Base-by-base conservation (phyloP, 2,113 vertebrate genomes). In the Platichthys flesus region DNA sequence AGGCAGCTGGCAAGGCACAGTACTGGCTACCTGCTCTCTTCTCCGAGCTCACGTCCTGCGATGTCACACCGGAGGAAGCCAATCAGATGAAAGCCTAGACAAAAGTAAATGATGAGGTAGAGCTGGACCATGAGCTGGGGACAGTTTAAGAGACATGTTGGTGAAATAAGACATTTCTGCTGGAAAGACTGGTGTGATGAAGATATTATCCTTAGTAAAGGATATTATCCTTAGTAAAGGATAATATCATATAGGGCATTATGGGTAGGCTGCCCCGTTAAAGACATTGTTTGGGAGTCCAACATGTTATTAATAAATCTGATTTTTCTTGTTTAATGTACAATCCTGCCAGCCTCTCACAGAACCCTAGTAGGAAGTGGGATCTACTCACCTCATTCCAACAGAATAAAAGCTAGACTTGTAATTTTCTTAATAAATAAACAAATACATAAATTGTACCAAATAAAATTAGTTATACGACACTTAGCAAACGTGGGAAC, bases 21-120 rank as follows among this genome's bases (percentile, higher is more conserved):
- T 99, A 97, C 89, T 99, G 98, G 98, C 93, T 99, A 54, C 98
- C 98, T 0, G 98, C 97, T 18, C 97, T 99, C 71, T 99, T 98
- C 83, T 94, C 96, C 0, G 98, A 99, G 85, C 91, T 98, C 14
- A 94, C 94, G 55, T 96, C 95, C 26, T 95, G 95, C 67, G 96
- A 97, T n/a, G 93, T 97, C 68, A 95, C 94, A 1, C 96, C 96
- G 0, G 97, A 98, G 68, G 97, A 98, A 86, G 96, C 95, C 88
- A 95, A 92, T 88, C 96, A 96, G 87, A 96, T 96, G 64, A 93
- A 95, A 3, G 96, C 96, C 10, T 98, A 89, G 15, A 45, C 26
- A 51, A 49, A 28, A 18, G 14, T 18, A 3, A 56, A 2, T 12
- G 9, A 18, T 9, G n/a, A 20, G 2, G 16, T 14, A 0, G 8